A percentile compares a stretch with the other conserved stretches of the same genome.
Evolutionary conservation across 2,113 vertebrate genomes (phyloP).

Genomic region (Lethenteron reissneri): DNA sequence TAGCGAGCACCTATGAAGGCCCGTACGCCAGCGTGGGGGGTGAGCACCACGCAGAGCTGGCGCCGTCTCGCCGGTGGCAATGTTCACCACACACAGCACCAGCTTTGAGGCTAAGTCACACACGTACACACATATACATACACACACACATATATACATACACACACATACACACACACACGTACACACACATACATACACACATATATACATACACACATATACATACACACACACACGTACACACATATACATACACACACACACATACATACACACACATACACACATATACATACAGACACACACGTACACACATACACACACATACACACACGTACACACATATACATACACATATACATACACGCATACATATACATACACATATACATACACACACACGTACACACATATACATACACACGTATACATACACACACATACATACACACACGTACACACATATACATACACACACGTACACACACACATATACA

Average conservation of each 20-base stretch:
- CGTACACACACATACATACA: background rate
- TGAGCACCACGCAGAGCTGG: no score
- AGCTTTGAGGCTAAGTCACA: no score
- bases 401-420: background rate
- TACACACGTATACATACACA: background rate
- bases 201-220: background rate
- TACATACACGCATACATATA: background rate
- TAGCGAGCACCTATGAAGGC: no score
- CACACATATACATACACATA: background rate
- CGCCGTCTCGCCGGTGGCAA: no score
- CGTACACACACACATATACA: background rate
- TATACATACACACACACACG: background rate
- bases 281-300: background rate
- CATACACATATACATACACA: background rate
- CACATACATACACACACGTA: background rate
- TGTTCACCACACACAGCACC: no score
- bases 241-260: background rate
- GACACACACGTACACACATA: background rate
- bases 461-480: background rate
- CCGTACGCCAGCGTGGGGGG: no score
- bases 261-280: background rate
- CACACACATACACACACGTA: background rate
- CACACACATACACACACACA: background rate
- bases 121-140: no score
- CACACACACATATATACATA: background rate